Conservation (phyloP, 2,888 invertebrate genomes). For the Lasioglossum lativentre region DNA sequence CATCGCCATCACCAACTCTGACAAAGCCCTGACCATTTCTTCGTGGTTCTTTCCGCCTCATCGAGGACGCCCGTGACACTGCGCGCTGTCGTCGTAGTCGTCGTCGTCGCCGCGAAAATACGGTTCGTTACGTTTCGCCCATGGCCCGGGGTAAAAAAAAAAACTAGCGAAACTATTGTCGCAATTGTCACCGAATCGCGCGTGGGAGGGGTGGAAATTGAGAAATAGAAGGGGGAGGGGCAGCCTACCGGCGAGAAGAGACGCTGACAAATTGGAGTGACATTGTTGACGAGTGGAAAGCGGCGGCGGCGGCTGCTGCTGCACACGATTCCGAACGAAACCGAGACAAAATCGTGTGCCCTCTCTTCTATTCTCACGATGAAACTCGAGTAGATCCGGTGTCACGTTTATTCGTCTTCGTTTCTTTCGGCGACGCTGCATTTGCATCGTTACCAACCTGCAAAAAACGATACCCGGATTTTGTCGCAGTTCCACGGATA, state of each 20-base stretch:
- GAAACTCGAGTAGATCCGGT: constrained; percentile 19
- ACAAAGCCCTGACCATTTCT: constrained; percentile 56
- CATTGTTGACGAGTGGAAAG: constrained; percentile 51
- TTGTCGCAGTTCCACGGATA: not conserved
- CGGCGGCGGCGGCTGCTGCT: not conserved
- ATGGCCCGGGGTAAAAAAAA: not conserved
- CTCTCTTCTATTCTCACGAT: not conserved
- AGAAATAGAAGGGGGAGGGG: not conserved
- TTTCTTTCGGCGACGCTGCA: constrained; percentile 11
- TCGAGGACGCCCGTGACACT: constrained; percentile 28
- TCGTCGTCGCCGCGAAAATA: constrained; percentile 42
- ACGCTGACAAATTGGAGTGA: constrained; percentile 65
- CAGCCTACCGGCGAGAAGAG: not conserved
- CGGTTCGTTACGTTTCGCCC: constrained; percentile 56
- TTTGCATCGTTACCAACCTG: constrained; percentile 2
- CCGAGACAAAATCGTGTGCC: constrained; percentile 33
- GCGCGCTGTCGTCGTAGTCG: not conserved
- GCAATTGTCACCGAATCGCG: constrained; percentile 25
- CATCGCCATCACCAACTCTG: constrained; percentile 28
- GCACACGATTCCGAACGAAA: constrained; percentile 36
- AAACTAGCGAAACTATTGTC: constrained; percentile 36
- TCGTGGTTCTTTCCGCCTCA: constrained; percentile 13
- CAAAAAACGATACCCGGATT: constrained; percentile 43
- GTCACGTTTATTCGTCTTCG: constrained; percentile 44
- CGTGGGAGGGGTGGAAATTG: not conserved